Conservation (phyloP, 1,140 invertebrate genomes). For the Sarcophaga bullata region DNA sequence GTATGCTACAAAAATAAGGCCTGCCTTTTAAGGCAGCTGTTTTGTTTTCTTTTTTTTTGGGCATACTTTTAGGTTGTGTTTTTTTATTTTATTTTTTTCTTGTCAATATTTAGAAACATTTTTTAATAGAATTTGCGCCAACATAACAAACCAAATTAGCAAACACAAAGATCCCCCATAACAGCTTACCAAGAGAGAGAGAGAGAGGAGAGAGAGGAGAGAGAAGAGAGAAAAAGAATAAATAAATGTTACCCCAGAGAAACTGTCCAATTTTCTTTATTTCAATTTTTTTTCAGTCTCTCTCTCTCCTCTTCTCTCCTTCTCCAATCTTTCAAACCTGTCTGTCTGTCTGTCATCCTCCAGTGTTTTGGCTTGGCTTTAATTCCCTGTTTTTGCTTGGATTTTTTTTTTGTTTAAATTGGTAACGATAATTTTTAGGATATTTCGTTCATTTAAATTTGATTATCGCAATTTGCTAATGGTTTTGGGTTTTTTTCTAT, state of each 20-base stretch:
- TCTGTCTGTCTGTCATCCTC: neutral
- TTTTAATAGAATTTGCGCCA: constrained; percentile 10
- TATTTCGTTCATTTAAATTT: constrained; percentile 28
- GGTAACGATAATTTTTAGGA: neutral
- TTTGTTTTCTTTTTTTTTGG: neutral
- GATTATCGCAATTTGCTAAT: constrained; percentile 31
- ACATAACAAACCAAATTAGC: constrained; percentile 32
- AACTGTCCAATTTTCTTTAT: constrained; percentile 36
- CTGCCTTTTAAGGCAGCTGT: neutral
- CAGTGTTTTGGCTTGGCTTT: neutral
- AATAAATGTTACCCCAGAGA: too few species aligned
- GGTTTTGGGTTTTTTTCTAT: constrained; percentile 30
- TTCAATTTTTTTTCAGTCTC: neutral
- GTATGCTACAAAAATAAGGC: neutral
- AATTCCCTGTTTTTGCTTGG: neutral
- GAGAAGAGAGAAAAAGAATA: too few species aligned
- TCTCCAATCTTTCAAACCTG: neutral
- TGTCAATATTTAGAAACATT: neutral
- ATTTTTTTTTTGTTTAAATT: constrained; percentile 18
- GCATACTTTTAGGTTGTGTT: too few species aligned
- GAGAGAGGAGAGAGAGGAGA: too few species aligned
- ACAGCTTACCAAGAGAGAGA: too few species aligned
- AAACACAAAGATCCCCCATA: neutral
- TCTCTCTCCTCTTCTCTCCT: neutral
- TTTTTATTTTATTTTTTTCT: neutral